Evolutionary conservation across 2,888 invertebrate genomes (phyloP).

Genomic region (Aspidapion aeneum): DNA sequence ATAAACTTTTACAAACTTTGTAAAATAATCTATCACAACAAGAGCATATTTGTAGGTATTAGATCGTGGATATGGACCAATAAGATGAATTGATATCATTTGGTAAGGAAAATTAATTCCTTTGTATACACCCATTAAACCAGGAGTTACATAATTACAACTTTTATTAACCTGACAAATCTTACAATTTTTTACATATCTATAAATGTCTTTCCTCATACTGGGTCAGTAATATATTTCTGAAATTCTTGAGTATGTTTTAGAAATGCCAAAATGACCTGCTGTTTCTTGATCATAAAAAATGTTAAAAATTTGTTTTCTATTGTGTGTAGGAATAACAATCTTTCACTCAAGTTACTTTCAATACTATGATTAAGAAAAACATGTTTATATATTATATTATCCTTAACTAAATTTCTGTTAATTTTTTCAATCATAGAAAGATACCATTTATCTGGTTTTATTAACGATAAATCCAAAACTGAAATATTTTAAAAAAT

Average conservation of each 20-base stretch:
- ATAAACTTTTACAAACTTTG: not conserved
- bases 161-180: not conserved
- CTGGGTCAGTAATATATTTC: not conserved
- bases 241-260: not conserved
- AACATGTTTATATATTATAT: too few relatives aligned
- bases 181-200: not conserved
- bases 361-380: not conserved
- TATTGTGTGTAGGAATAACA: not conserved
- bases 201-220: not conserved
- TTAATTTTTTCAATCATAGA: too few relatives aligned
- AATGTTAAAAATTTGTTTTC: not conserved
- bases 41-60: not conserved
- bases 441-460: too few relatives aligned
- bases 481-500: too few relatives aligned
- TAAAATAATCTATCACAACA: not conserved
- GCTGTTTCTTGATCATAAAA: not conserved
- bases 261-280: not conserved
- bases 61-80: not conserved
- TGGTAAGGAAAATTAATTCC: not conserved
- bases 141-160: not conserved
- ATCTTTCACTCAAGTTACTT: not conserved
- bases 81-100: not conserved
- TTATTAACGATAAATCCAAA: too few relatives aligned
- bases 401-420: too few relatives aligned
- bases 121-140: not conserved